phyloP scores from a whole-genome alignment of 1,140 invertebrate genomes.

The Eupeodes corollae region DNA sequence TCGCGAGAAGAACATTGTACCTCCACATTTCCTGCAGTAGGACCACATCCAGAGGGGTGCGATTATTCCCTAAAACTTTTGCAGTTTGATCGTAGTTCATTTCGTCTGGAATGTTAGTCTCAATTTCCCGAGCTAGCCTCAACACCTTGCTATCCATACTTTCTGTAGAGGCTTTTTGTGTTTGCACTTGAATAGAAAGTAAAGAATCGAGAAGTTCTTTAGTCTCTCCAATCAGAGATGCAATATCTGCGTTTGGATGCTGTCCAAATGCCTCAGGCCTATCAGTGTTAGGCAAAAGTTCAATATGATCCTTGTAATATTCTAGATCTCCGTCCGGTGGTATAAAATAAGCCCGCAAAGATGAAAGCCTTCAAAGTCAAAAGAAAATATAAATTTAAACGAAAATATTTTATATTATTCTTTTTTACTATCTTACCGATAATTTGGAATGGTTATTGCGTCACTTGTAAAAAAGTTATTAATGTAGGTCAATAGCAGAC shows the following conservation, averaged over 20 bases:
- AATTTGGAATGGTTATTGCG: slow-evolving; percentile 49
- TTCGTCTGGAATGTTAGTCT: slow-evolving; percentile 52
- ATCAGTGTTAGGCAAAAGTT: slow-evolving; percentile 60
- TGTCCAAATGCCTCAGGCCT: slow-evolving; percentile 77
- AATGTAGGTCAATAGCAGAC: slow-evolving; percentile 68
- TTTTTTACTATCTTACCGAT: slow-evolving; percentile 23
- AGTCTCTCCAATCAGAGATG: slow-evolving; percentile 67
- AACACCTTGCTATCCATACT: slow-evolving; percentile 65
- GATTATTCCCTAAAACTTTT: slow-evolving; percentile 55
- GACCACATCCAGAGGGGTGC: slow-evolving; percentile 67
- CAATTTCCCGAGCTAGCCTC: slow-evolving; percentile 57
- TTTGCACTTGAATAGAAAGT: slow-evolving; percentile 64
- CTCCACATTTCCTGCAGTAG: slow-evolving; percentile 64
- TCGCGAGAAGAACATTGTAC: slow-evolving; percentile 40
- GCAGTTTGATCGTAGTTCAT: slow-evolving; percentile 67
- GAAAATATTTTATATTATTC: not conserved
- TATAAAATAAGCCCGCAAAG: slow-evolving; percentile 61
- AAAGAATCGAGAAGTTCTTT: slow-evolving; percentile 67
- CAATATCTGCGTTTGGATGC: slow-evolving; percentile 84
- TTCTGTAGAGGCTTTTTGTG: slow-evolving; percentile 41
- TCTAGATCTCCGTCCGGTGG: slow-evolving; percentile 69
- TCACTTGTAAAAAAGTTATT: slow-evolving; percentile 68
- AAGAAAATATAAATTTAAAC: not conserved
- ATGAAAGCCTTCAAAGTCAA: slow-evolving; percentile 43
- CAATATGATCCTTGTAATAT: slow-evolving; percentile 66